Percentiles rank a stretch among this genome's conserved stretches.
Evolutionary conservation across 2,888 invertebrate genomes (phyloP).

Genomic region (Serripes groenlandicus): DNA sequence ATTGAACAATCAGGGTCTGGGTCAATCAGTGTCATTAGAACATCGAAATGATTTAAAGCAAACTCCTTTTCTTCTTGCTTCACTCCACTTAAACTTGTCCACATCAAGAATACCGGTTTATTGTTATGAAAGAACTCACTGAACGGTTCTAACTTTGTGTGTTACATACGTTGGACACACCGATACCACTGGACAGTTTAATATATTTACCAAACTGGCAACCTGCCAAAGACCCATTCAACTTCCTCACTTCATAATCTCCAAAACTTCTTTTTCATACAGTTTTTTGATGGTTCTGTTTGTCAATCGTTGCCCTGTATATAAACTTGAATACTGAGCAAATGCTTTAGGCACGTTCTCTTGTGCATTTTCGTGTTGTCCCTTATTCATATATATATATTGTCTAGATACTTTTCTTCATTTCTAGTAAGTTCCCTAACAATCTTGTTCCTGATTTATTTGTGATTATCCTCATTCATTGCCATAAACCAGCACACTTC

Average conservation of each 20-base stretch:
- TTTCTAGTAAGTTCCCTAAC: conserved; percentile 21
- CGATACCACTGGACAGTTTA: not conserved
- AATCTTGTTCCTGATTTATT: conserved; percentile 27
- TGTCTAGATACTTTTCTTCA: conserved; percentile 8
- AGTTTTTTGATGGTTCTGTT: not conserved
- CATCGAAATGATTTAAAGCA: conserved; percentile 9
- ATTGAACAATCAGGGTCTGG: not conserved
- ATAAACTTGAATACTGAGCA: conserved; percentile 5
- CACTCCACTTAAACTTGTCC: not conserved
- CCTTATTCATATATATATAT: not conserved
- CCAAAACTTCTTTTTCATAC: conserved; percentile 7
- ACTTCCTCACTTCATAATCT: not conserved
- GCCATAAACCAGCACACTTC: conserved; percentile 25
- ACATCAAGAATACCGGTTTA: conserved; percentile 17
- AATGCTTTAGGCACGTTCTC: conserved; percentile 24
- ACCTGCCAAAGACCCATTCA: conserved; percentile 26
- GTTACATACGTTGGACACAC: conserved; percentile 8
- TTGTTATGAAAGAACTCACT: not conserved
- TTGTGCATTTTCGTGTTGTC: not conserved
- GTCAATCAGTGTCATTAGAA: not conserved
- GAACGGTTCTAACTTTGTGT: not conserved
- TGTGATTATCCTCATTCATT: conserved; percentile 6
- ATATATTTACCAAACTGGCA: conserved; percentile 13
- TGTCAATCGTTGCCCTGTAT: not conserved
- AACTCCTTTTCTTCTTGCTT: conserved; percentile 1